A percentile compares a stretch with the other conserved stretches of the same genome.
Conservation (phyloP, 2,888 invertebrate genomes). For the Margaritifera margaritifera region DNA sequence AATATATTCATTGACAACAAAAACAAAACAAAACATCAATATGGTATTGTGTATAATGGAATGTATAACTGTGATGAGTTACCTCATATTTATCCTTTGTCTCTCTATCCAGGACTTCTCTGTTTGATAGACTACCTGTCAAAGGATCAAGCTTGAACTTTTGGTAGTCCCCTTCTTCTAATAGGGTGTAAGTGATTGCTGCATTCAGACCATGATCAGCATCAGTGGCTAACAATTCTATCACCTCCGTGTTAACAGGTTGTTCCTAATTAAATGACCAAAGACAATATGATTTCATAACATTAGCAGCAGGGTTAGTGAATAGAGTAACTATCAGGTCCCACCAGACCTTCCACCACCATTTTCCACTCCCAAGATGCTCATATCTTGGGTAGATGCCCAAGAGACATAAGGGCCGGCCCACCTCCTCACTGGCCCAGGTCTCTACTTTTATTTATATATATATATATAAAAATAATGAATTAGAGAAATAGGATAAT, state of each 20-base stretch:
- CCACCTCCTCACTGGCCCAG: no score
- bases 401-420: no score
- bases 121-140: slow-evolving; percentile 83
- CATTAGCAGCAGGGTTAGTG: no score
- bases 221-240: slow-evolving; percentile 82
- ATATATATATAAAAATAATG: no score
- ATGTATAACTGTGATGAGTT: slow-evolving; percentile 50
- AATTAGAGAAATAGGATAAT: no score
- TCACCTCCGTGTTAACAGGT: slow-evolving; percentile 46
- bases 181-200: slow-evolving; percentile 87
- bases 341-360: no score
- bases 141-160: slow-evolving; percentile 86
- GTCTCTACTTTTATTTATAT: no score
- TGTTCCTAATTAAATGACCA: slow-evolving; percentile 51
- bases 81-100: slow-evolving; percentile 83
- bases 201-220: slow-evolving; percentile 91
- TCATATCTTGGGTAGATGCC: no score
- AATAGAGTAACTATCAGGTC: no score
- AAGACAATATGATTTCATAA: no score
- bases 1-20: no score
- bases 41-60: not conserved
- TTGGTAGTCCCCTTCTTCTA: slow-evolving; percentile 80
- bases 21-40: not conserved
- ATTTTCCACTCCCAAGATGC: no score
- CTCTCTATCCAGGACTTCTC: slow-evolving; percentile 83